These are phyloP conservation scores for Euleptes europaea DNA, from an alignment of 2,113 vertebrate genomes.

Conservation along the genomic window DNA sequence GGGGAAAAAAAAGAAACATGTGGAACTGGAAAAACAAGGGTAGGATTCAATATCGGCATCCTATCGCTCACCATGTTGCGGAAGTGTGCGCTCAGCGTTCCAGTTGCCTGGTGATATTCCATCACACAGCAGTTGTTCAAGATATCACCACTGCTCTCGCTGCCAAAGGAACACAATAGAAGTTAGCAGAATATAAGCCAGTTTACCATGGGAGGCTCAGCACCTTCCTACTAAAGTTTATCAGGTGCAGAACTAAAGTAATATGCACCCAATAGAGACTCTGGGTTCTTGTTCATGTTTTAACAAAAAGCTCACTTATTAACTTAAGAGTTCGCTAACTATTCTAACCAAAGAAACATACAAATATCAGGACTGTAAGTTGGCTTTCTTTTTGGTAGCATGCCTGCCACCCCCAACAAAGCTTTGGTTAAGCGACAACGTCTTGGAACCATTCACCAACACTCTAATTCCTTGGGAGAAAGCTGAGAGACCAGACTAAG, in stretches of 20 bases:
- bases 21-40: neutral
- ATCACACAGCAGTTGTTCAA: conserved; percentile 97
- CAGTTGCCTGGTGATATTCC: conserved; percentile 95
- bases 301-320: neutral
- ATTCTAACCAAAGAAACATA: neutral
- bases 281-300: neutral
- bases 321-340: neutral
- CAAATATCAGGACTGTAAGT: neutral
- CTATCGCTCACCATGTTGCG: conserved; percentile 89
- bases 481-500: neutral
- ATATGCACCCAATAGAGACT: neutral
- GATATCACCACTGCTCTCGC: conserved; percentile 95
- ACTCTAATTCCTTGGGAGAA: neutral
- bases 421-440: neutral
- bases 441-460: neutral
- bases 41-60: neutral
- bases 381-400: neutral
- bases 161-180: conserved; percentile 47
- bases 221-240: neutral
- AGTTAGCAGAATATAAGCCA: neutral
- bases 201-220: neutral
- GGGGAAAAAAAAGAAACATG: neutral
- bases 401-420: neutral
- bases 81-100: conserved; percentile 94
- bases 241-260: too few relatives aligned